Evolutionary conservation across 1,140 invertebrate genomes (phyloP).

Genomic region (Stegodyphus dumicola): DNA sequence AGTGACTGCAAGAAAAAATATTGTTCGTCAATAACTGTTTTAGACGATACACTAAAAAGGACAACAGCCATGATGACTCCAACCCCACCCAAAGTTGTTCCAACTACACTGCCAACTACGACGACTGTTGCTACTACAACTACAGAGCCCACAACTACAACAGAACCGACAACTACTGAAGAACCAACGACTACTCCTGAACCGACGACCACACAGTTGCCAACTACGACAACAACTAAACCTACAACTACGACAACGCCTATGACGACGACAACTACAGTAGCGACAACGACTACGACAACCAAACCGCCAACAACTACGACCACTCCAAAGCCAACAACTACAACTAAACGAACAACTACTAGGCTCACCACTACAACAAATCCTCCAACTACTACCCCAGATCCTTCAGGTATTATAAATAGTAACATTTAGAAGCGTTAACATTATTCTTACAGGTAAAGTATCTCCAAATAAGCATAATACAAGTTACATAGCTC

Average conservation of each 20-base stretch:
- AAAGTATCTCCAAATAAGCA: too few relatives aligned
- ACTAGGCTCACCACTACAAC: constrained; percentile 56
- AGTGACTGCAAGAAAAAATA: not conserved
- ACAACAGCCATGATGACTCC: constrained; percentile 55
- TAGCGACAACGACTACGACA: constrained; percentile 20
- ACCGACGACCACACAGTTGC: not conserved
- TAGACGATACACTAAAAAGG: constrained; percentile 42
- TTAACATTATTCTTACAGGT: too few relatives aligned
- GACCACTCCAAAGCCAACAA: constrained; percentile 50
- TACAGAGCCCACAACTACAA: constrained; percentile 20
- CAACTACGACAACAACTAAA: constrained; percentile 48
- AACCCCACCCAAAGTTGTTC: constrained; percentile 43
- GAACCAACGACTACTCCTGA: constrained; percentile 39
- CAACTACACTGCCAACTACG: constrained; percentile 29
- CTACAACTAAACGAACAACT: constrained; percentile 59
- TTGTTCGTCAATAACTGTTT: constrained; percentile 14
- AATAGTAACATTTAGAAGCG: too few relatives aligned
- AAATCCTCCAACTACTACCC: constrained; percentile 55
- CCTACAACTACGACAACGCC: constrained; percentile 59
- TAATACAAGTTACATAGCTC: too few relatives aligned
- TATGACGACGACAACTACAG: constrained; percentile 20
- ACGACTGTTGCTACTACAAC: constrained; percentile 31
- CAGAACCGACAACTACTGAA: constrained; percentile 50
- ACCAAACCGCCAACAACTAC: constrained; percentile 26
- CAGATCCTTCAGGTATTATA: constrained; percentile 54